Evolutionary conservation across 1,140 invertebrate genomes (phyloP).

Genomic region (Drosophila watanabei): DNA sequence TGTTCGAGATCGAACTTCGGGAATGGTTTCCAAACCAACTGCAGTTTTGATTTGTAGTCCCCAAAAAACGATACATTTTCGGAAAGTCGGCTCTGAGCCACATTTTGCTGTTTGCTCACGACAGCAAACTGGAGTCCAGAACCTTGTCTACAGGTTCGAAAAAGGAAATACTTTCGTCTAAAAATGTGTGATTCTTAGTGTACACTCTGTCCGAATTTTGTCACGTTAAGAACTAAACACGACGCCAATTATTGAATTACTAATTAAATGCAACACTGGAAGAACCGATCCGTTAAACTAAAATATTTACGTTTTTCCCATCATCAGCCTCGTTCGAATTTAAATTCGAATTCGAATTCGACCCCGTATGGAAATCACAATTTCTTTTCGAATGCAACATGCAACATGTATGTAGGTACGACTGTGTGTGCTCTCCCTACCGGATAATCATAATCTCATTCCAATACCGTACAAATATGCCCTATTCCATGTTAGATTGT

Average conservation of each 20-base stretch:
- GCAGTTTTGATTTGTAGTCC: conserved; percentile 61
- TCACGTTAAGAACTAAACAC: conserved; percentile 44
- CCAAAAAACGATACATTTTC: conserved; percentile 1
- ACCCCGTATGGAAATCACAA: conserved; percentile 16
- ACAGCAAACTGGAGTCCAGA: conserved; percentile 78
- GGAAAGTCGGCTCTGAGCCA: conserved; percentile 60
- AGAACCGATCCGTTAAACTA: conserved; percentile 57
- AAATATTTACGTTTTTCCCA: conserved; percentile 14
- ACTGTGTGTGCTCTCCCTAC: conserved; percentile 22
- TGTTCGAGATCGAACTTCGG: background rate
- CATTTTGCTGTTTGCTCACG: conserved; percentile 85
- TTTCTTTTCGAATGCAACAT: conserved; percentile 33
- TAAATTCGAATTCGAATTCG: no score
- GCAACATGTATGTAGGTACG: conserved; percentile 20
- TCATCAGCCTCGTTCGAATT: background rate
- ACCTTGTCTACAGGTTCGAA: conserved; percentile 28
- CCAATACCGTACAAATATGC: conserved; percentile 73
- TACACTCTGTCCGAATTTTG: conserved; percentile 27
- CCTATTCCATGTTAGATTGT: conserved; percentile 63
- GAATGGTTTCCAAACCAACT: conserved; percentile 55
- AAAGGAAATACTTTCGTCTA: conserved; percentile 9
- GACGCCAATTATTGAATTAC: conserved; percentile 47
- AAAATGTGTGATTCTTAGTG: conserved; percentile 61
- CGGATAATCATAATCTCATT: conserved; percentile 62
- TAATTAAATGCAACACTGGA: conserved; percentile 71